Conservation (phyloP, 1,140 invertebrate species). For the Drosophila burlai region DNA sequence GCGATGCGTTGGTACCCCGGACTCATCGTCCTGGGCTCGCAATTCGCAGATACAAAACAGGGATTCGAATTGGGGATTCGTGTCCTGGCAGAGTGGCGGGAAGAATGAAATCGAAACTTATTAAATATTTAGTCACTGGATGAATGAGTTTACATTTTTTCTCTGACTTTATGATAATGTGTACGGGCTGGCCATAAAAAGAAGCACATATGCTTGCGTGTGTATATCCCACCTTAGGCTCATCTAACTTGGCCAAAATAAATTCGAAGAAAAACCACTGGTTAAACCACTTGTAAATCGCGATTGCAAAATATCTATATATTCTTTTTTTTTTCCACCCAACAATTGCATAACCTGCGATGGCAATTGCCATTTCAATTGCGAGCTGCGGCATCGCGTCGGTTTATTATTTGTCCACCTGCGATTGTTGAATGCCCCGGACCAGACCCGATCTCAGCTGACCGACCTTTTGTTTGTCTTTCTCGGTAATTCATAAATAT, state of each 20-base stretch:
- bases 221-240: conserved; percentile 3
- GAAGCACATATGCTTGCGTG: not conserved
- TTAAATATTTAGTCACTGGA: conserved; percentile 77
- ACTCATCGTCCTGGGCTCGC: conserved; percentile 1
- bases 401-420: conserved; percentile 43
- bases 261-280: conserved; percentile 3
- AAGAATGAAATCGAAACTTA: conserved; percentile 83
- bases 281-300: conserved; percentile 14
- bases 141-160: conserved; percentile 78
- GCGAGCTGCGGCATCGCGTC: conserved; percentile 2
- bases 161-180: conserved; percentile 84
- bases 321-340: not conserved
- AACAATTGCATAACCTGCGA: conserved; percentile 23
- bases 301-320: conserved; percentile 7
- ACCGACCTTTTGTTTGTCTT: conserved; percentile 63
- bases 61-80: conserved; percentile 63
- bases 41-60: conserved; percentile 37
- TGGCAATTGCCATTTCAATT: conserved; percentile 4
- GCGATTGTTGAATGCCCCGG: conserved; percentile 20
- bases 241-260: conserved; percentile 3
- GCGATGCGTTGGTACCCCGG: conserved; percentile 59
- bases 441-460: conserved; percentile 24
- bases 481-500: conserved; percentile 60
- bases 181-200: conserved; percentile 22
- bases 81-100: not conserved